Evolutionary conservation across 2,113 vertebrate species (phyloP).

Genomic region (Eulemur rufifrons): DNA sequence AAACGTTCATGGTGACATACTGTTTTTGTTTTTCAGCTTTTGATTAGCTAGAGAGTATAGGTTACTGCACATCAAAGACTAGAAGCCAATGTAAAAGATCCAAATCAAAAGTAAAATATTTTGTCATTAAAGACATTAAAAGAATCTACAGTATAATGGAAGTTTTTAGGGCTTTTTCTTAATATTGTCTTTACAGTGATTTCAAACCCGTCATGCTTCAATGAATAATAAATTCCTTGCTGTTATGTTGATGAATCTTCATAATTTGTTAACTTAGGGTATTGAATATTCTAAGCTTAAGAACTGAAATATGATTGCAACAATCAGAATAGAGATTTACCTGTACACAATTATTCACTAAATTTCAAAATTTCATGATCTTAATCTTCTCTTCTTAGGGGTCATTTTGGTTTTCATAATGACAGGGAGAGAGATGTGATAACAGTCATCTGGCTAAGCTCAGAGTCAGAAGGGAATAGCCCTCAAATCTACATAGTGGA

Average conservation of each 20-base stretch:
- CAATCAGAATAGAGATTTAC: neutral
- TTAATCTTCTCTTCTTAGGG: neutral
- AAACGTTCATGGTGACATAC: neutral
- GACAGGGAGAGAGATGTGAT: neutral
- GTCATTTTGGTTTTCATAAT: neutral
- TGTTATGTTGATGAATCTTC: neutral
- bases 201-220: neutral
- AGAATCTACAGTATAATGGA: neutral
- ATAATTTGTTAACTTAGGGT: neutral
- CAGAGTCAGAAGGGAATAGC: neutral
- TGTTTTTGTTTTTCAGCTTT: neutral
- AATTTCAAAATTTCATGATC: neutral
- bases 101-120: neutral
- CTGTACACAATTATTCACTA: neutral
- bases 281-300: neutral
- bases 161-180: neutral
- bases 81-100: neutral
- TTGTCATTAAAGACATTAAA: neutral
- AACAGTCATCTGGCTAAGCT: too few species aligned
- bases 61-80: neutral
- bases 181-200: neutral
- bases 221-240: neutral
- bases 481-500: accelerated
- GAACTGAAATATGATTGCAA: neutral
- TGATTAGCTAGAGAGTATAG: neutral